phyloP scores from a whole-genome alignment of 2,797 vertebrate genomes.

The Echeneis naucrates region DNA sequence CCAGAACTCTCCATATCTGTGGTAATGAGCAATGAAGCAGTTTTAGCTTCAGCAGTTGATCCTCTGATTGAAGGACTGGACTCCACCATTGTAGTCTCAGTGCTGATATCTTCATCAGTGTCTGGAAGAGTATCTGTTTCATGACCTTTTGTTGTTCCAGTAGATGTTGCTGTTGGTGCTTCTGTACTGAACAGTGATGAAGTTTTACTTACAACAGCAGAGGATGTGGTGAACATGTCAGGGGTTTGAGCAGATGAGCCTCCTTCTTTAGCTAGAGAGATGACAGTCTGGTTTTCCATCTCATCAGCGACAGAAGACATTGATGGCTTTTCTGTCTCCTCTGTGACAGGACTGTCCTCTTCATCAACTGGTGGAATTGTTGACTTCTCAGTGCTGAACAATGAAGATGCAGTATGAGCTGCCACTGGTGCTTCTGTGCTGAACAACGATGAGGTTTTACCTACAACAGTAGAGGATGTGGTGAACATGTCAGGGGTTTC shows the following conservation, averaged over 20 bases:
- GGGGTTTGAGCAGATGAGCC: no score
- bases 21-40: accelerated
- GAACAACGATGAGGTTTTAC: no score
- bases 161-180: no score
- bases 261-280: no score
- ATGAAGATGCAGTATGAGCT: conserved; percentile 1
- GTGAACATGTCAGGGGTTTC: background rate
- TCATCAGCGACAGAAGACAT: background rate
- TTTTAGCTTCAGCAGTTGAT: background rate
- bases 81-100: background rate
- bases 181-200: no score
- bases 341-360: conserved; percentile 1
- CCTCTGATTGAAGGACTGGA: background rate
- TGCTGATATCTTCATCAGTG: background rate
- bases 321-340: conserved; percentile 11
- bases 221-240: background rate
- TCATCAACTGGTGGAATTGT: background rate
- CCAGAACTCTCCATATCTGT: background rate
- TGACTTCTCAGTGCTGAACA: conserved; percentile 35
- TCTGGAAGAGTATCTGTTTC: background rate
- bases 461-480: no score
- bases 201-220: no score
- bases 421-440: no score
- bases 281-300: background rate
- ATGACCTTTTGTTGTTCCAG: no score